Evolutionary conservation across 2,797 vertebrate species (phyloP).

Genomic region (Acanthurus lineatus): DNA sequence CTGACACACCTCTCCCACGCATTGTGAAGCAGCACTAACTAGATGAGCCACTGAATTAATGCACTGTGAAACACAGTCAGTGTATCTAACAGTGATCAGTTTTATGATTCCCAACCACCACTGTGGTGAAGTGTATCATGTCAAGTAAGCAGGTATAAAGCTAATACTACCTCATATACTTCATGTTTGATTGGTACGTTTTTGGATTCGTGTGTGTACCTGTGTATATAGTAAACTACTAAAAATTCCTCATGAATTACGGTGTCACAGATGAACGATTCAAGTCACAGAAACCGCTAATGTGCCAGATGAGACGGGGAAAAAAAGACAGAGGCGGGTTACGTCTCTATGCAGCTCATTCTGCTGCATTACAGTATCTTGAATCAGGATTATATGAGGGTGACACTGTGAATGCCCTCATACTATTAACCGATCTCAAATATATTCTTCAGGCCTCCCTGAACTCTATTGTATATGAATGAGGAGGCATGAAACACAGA

Average conservation of each 20-base stretch:
- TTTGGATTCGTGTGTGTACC: background rate
- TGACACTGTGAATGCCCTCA: slow-evolving; percentile 30
- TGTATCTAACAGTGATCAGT: slow-evolving; percentile 69
- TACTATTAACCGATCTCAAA: slow-evolving; percentile 18
- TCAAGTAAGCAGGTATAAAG: slow-evolving; percentile 44
- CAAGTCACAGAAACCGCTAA: background rate
- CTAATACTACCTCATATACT: slow-evolving; percentile 25
- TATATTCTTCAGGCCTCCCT: slow-evolving; percentile 11
- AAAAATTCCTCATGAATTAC: background rate
- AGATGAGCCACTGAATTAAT: slow-evolving; percentile 74
- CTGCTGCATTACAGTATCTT: slow-evolving; percentile 19
- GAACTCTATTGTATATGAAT: slow-evolving; percentile 24
- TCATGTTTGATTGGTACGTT: background rate
- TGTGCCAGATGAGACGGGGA: background rate
- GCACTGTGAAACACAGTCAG: slow-evolving; percentile 66
- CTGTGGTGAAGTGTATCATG: slow-evolving; percentile 47
- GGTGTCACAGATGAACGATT: background rate
- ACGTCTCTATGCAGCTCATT: background rate
- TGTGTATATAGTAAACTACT: background rate
- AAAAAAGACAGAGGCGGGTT: background rate
- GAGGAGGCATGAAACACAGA: background rate
- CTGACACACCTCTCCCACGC: slow-evolving; percentile 64
- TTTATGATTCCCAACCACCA: slow-evolving; percentile 69
- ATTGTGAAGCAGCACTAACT: slow-evolving; percentile 73
- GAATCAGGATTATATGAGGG: slow-evolving; percentile 40